Evolutionary conservation across 2,113 vertebrate species (phyloP).

Genomic region (Anseranas semipalmata): DNA sequence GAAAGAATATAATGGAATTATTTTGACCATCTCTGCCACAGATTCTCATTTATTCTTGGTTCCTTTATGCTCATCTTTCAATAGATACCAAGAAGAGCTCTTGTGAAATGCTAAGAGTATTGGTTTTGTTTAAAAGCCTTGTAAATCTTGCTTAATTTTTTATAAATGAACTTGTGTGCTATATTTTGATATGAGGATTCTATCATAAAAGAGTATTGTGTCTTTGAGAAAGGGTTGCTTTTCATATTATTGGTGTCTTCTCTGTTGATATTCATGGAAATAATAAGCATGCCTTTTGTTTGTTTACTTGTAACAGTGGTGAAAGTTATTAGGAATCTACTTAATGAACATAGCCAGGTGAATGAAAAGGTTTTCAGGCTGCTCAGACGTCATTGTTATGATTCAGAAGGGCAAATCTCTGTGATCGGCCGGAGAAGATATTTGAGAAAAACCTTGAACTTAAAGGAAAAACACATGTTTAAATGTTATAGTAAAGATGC

Average conservation of each 20-base stretch:
- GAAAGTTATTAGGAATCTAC: conserved; percentile 56
- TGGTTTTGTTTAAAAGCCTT: background rate
- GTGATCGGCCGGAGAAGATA: conserved; percentile 26
- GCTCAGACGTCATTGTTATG: conserved; percentile 47
- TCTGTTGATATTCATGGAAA: background rate
- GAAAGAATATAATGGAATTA: background rate
- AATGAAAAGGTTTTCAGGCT: conserved; percentile 51
- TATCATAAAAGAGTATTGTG: background rate
- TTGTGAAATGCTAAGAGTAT: background rate
- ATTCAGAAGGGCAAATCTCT: conserved; percentile 48
- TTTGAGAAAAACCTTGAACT: conserved; percentile 52
- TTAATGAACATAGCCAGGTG: conserved; percentile 52
- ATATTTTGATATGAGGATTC: background rate
- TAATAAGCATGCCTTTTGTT: background rate
- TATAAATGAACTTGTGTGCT: background rate
- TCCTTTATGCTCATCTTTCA: background rate
- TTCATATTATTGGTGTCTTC: background rate
- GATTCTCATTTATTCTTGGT: background rate
- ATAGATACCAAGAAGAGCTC: background rate
- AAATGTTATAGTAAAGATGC: conserved; percentile 48
- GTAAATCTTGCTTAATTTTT: background rate
- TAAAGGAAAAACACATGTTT: conserved; percentile 47
- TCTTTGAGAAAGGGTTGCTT: background rate
- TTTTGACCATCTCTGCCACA: background rate
- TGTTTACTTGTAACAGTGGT: conserved; percentile 10